These are phyloP conservation scores for Drosophila guanche DNA, from an alignment of 1,140 invertebrate species.

Conservation along the genomic window DNA sequence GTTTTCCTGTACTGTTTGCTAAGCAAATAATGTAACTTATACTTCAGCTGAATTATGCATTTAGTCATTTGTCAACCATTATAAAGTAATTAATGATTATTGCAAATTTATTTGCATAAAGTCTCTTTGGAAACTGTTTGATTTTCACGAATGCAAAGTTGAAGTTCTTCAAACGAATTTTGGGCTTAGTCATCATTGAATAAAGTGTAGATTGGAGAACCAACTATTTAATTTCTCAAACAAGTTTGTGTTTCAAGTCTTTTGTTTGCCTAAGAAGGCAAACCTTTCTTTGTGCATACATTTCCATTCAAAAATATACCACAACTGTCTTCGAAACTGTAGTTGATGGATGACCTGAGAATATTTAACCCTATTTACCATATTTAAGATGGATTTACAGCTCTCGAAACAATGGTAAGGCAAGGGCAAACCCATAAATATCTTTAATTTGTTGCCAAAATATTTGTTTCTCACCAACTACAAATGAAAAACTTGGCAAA, in stretches of 20 bases:
- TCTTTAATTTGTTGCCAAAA: conserved; percentile 21
- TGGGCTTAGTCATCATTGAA: too few relatives aligned
- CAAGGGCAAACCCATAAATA: conserved; percentile 36
- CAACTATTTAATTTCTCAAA: background rate
- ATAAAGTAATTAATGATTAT: too few relatives aligned
- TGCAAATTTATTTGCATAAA: too few relatives aligned
- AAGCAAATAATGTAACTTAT: too few relatives aligned
- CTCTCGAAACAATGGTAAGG: conserved; percentile 1
- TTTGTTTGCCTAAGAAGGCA: conserved; percentile 21
- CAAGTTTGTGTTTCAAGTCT: conserved; percentile 58
- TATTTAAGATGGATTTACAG: conserved; percentile 37
- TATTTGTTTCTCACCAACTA: conserved; percentile 42
- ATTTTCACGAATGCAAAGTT: too few relatives aligned
- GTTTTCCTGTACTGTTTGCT: too few relatives aligned
- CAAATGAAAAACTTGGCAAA: background rate
- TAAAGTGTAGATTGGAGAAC: too few relatives aligned
- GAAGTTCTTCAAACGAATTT: too few relatives aligned
- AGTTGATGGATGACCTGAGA: conserved; percentile 32
- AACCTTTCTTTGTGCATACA: background rate
- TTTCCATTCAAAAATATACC: too few relatives aligned
- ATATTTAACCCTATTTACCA: conserved; percentile 23
- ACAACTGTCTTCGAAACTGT: conserved; percentile 5
- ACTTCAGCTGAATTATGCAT: too few relatives aligned
- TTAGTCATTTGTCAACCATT: too few relatives aligned
- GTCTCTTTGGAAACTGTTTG: too few relatives aligned